Percentiles rank a stretch among this genome's conserved stretches.
phyloP scores from a whole-genome alignment of 1,140 invertebrate species.

The Luehdorfia chinensis region DNA sequence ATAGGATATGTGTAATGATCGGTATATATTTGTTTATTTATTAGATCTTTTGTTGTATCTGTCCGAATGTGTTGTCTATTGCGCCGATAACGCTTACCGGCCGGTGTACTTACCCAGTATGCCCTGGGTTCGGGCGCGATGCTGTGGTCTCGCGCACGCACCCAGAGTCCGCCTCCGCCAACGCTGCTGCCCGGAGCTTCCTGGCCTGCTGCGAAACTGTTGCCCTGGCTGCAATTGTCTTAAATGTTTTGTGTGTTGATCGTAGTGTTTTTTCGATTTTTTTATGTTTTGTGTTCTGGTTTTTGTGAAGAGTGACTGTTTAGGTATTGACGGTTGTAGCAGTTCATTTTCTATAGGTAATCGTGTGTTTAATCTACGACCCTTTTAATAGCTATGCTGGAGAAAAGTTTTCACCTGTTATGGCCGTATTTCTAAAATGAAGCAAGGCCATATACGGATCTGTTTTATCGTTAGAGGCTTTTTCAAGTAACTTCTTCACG shows the following conservation, averaged over 20 bases:
- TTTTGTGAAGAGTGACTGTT: background rate
- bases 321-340: no score
- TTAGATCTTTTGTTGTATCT: constrained; percentile 1
- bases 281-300: constrained; percentile 7
- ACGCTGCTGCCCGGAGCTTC: background rate
- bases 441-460: constrained; percentile 35
- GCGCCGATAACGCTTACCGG: no score
- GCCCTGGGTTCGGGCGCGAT: constrained; percentile 4
- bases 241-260: constrained; percentile 11
- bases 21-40: no score
- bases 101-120: constrained; percentile 18
- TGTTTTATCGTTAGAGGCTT: constrained; percentile 27
- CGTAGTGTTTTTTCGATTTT: constrained; percentile 17
- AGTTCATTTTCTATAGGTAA: constrained; percentile 11
- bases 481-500: constrained; percentile 31
- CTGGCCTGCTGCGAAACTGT: constrained; percentile 10
- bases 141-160: background rate
- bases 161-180: constrained; percentile 10
- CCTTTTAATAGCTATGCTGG: constrained; percentile 26
- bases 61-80: constrained; percentile 5
- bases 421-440: constrained; percentile 31
- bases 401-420: constrained; percentile 20
- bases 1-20: background rate
- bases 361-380: constrained; percentile 19
- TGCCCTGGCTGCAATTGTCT: constrained; percentile 1